phyloP scores from a whole-genome alignment of 2,113 vertebrate species.

The Mus spicilegus region DNA sequence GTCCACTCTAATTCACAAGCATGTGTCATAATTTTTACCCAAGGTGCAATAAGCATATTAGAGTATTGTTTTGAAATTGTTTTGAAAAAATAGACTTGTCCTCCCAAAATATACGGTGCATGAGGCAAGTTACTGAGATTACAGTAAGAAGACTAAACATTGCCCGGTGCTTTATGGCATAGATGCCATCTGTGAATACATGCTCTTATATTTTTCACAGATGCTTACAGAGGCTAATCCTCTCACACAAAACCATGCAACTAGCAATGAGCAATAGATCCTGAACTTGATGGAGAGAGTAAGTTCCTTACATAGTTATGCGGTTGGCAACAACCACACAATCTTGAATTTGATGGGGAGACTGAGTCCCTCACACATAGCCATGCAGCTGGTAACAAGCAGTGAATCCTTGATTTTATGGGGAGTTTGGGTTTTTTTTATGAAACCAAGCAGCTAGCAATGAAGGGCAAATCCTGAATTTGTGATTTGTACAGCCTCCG shows the following conservation, averaged over 20 bases:
- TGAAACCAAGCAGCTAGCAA: neutral
- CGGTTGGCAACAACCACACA: neutral
- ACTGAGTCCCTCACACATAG: neutral
- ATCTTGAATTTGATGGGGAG: neutral
- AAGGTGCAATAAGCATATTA: neutral
- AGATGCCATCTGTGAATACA: neutral
- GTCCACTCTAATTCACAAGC: neutral
- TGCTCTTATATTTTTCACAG: neutral
- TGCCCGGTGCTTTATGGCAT: neutral
- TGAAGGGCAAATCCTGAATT: neutral
- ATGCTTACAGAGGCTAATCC: neutral
- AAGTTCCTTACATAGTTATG: neutral
- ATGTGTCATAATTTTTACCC: neutral
- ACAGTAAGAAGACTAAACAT: neutral
- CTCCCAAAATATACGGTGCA: neutral
- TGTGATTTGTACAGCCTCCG: neutral
- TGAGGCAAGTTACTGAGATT: neutral
- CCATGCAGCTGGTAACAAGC: neutral
- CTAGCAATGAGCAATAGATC: neutral
- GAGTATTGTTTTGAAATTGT: neutral
- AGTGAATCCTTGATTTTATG: no score
- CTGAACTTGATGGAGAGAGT: neutral
- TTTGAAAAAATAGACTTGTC: neutral
- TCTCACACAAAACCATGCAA: neutral
- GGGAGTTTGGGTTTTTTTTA: neutral